phyloP scores from a whole-genome alignment of 2,113 vertebrate genomes.

The Equus quagga region DNA sequence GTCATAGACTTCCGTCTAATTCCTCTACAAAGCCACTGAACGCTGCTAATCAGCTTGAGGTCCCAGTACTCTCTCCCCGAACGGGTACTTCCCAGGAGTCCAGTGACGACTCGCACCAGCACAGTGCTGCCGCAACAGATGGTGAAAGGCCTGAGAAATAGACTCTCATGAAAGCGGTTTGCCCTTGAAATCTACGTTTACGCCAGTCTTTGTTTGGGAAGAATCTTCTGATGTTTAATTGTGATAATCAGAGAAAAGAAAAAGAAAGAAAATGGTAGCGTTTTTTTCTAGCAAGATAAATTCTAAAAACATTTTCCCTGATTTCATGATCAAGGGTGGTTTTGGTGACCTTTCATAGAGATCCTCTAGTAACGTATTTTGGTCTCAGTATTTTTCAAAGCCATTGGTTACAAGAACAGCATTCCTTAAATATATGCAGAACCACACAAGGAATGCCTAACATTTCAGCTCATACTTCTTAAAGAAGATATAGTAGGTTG shows the following conservation, averaged over 20 bases:
- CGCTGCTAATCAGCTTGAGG: conserved; percentile 75
- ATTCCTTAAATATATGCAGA: conserved; percentile 87
- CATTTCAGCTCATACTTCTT: conserved; percentile 87
- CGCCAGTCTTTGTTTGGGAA: conserved; percentile 76
- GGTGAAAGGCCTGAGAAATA: conserved; percentile 85
- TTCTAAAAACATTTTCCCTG: conserved; percentile 75
- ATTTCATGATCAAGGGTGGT: conserved; percentile 72
- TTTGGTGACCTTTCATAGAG: conserved; percentile 79
- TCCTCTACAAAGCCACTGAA: conserved; percentile 84
- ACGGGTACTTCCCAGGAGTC: conserved; percentile 80
- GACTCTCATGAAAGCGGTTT: conserved; percentile 64
- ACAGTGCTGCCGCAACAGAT: conserved; percentile 78
- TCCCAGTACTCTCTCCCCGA: conserved; percentile 69
- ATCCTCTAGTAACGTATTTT: conserved; percentile 83
- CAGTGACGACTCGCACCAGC: not conserved
- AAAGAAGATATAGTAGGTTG: conserved; percentile 82
- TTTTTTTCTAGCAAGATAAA: conserved; percentile 79
- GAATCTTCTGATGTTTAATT: conserved; percentile 73
- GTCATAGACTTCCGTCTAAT: conserved; percentile 85
- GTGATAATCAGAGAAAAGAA: conserved; percentile 77
- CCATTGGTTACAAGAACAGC: conserved; percentile 92
- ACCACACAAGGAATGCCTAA: conserved; percentile 88
- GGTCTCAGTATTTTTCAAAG: conserved; percentile 84
- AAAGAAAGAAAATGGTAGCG: conserved; percentile 79
- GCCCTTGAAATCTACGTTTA: conserved; percentile 71